phyloP scores from a whole-genome alignment of 2,888 invertebrate species.

The Zaprionus obscuricornis region DNA sequence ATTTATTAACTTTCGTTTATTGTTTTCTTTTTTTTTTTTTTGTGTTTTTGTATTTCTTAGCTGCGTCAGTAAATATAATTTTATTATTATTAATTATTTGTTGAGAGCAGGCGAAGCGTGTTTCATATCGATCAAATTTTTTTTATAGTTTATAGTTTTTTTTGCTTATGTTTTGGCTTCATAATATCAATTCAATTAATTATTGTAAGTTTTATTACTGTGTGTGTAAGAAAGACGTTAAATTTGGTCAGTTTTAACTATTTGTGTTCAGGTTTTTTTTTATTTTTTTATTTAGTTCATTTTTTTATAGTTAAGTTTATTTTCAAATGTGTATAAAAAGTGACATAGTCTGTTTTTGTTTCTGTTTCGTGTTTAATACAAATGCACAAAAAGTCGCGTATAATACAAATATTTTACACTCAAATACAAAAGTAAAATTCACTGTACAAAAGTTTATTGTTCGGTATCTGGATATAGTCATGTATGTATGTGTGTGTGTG shows the following conservation, averaged over 20 bases:
- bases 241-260: conserved; percentile 32
- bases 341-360: conserved; percentile 62
- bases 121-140: neutral
- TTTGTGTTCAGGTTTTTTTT: conserved; percentile 20
- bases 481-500: conserved; percentile 5
- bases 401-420: conserved; percentile 68
- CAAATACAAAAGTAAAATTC: conserved; percentile 69
- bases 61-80: conserved; percentile 33
- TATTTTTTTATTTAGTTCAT: conserved; percentile 7
- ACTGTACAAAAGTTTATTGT: conserved; percentile 65
- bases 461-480: conserved; percentile 39
- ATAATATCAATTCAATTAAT: conserved; percentile 33
- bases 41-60: conserved; percentile 25
- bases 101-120: conserved; percentile 28
- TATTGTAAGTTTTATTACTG: conserved; percentile 21
- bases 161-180: conserved; percentile 24
- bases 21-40: conserved; percentile 14
- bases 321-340: conserved; percentile 62
- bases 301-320: conserved; percentile 1
- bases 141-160: conserved; percentile 1
- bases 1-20: conserved; percentile 21
- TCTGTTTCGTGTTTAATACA: conserved; percentile 58
- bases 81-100: conserved; percentile 17
- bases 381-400: conserved; percentile 68
- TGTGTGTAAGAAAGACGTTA: conserved; percentile 26